Conservation (phyloP, 2,113 vertebrate genomes). For the Microcebus jonahi region DNA sequence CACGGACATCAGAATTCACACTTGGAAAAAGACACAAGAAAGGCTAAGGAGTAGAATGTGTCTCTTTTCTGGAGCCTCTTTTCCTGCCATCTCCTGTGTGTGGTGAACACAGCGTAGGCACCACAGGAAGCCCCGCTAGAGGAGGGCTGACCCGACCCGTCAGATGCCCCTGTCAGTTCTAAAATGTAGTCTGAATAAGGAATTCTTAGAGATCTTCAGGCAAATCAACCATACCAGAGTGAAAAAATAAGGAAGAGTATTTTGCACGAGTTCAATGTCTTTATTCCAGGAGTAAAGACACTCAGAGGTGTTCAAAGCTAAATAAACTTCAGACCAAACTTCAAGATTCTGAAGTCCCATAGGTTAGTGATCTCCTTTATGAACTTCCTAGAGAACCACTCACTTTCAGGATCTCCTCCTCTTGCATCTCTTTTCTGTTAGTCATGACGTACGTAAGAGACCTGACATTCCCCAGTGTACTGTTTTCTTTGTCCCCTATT, state of each 20-base stretch:
- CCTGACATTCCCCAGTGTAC: conserved; percentile 55
- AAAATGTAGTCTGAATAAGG: not conserved
- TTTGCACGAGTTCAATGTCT: not conserved
- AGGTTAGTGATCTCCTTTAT: not conserved
- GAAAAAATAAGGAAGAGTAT: not conserved
- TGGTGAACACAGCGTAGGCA: not conserved
- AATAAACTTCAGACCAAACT: not conserved
- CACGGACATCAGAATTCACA: not conserved
- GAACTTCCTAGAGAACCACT: conserved; percentile 45
- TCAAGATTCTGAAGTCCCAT: conserved; percentile 23
- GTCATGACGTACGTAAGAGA: conserved; percentile 68
- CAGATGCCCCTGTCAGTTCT: not conserved
- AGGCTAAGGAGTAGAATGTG: not conserved
- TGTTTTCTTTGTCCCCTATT: conserved; percentile 76
- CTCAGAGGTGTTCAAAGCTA: not conserved
- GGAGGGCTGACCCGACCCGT: too few relatives aligned
- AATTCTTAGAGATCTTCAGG: not conserved
- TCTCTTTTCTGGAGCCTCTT: not conserved
- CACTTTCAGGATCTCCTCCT: conserved; percentile 60
- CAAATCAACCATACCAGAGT: not conserved
- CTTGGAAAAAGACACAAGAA: not conserved
- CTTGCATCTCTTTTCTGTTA: not conserved
- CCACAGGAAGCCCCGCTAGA: not conserved
- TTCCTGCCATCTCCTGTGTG: not conserved
- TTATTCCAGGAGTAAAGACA: not conserved